phyloP scores from a whole-genome alignment of 2,888 invertebrate genomes.

The Rhamphomyia laevipes region DNA sequence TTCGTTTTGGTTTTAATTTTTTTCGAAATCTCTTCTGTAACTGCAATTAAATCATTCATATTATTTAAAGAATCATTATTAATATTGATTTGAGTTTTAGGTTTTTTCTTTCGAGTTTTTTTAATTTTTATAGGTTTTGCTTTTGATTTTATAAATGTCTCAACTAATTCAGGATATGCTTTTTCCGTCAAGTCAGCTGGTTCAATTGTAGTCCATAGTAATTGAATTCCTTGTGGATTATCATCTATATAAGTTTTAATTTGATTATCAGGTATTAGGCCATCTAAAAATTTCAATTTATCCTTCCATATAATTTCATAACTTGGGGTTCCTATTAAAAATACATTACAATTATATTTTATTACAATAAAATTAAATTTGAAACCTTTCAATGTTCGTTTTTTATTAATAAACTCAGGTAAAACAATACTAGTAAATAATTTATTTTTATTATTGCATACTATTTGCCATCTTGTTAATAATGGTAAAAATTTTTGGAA shows the following conservation, averaged over 20 bases:
- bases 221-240: constrained; percentile 36
- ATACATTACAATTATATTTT: not conserved
- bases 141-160: constrained; percentile 45
- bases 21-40: constrained; percentile 25
- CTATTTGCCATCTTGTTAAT: constrained; percentile 61
- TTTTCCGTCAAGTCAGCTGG: constrained; percentile 49
- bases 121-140: constrained; percentile 40
- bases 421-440: constrained; percentile 26
- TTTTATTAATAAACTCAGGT: constrained; percentile 46
- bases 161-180: constrained; percentile 52
- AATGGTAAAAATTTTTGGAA: constrained; percentile 68
- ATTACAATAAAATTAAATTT: not conserved
- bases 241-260: constrained; percentile 40
- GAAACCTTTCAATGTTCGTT: constrained; percentile 43
- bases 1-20: constrained; percentile 18
- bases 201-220: constrained; percentile 55
- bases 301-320: constrained; percentile 64
- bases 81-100: not conserved
- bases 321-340: constrained; percentile 47
- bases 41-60: constrained; percentile 19
- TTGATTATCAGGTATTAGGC: constrained; percentile 49
- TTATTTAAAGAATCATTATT: constrained; percentile 25
- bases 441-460: constrained; percentile 6
- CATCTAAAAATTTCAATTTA: constrained; percentile 43
- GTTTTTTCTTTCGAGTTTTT: constrained; percentile 22